These are phyloP conservation scores for Carollia perspicillata DNA, from an alignment of 2,113 vertebrate genomes.

Conservation along the genomic window DNA sequence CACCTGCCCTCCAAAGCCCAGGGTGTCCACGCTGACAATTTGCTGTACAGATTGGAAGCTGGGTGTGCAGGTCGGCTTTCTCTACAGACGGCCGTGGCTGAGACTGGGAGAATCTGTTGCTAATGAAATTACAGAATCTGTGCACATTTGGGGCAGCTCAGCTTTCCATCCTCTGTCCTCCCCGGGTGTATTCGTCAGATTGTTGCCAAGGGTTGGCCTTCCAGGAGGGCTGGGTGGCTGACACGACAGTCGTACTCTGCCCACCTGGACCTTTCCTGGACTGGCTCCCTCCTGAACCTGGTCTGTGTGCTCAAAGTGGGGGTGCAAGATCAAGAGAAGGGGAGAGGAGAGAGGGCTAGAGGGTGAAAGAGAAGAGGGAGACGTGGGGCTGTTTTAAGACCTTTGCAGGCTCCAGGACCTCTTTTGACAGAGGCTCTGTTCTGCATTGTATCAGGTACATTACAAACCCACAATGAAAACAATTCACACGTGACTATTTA, in stretches of 20 bases:
- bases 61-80: neutral
- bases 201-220: neutral
- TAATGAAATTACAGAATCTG: neutral
- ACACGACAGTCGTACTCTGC: neutral
- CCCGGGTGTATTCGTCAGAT: neutral
- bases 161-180: neutral
- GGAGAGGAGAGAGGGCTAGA: neutral
- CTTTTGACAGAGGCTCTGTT: neutral
- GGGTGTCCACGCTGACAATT: neutral
- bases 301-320: neutral
- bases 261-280: neutral
- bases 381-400: neutral
- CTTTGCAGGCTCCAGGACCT: neutral
- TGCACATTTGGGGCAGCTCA: neutral
- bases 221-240: neutral
- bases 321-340: neutral
- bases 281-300: neutral
- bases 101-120: neutral
- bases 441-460: neutral
- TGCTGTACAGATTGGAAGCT: neutral
- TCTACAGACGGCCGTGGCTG: neutral
- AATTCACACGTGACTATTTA: neutral
- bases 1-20: neutral
- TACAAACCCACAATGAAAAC: rapidly evolving
- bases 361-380: too few species aligned